These are phyloP conservation scores for Gambusia yucatana DNA, from an alignment of 2,797 vertebrate species.

Conservation along the genomic window DNA sequence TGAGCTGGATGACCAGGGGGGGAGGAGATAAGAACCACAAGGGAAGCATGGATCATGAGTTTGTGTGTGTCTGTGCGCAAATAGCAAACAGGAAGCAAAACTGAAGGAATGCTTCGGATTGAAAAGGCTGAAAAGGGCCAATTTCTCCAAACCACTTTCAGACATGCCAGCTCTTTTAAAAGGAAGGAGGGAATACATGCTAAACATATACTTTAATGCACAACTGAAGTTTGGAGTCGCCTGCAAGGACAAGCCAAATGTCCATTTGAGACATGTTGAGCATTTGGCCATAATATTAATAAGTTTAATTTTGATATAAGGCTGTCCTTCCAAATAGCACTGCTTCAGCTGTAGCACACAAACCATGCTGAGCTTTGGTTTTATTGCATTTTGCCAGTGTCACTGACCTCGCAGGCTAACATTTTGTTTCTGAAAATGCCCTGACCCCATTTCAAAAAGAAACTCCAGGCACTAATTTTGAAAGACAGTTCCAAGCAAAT, in stretches of 20 bases:
- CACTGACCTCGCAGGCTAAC: not conserved
- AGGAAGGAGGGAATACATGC: constrained; percentile 34
- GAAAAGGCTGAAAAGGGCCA: constrained; percentile 55
- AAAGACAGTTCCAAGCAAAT: not conserved
- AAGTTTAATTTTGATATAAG: not conserved
- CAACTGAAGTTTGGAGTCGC: not conserved
- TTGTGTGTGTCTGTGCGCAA: constrained; percentile 14
- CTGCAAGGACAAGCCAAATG: not conserved
- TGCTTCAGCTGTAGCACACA: not conserved
- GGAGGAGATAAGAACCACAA: constrained; percentile 55
- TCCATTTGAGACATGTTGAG: not conserved
- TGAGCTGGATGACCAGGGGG: constrained; percentile 69
- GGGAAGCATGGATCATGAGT: constrained; percentile 59
- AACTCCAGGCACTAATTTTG: not conserved
- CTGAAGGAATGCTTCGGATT: constrained; percentile 40
- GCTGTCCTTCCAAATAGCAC: not conserved
- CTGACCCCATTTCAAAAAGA: not conserved
- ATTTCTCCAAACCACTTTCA: constrained; percentile 56
- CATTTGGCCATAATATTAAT: not conserved
- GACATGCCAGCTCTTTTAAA: constrained; percentile 43
- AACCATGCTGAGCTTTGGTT: not conserved
- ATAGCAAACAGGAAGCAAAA: constrained; percentile 53
- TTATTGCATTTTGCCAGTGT: not conserved
- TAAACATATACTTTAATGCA: constrained; percentile 11
- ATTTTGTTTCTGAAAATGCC: not conserved